These are phyloP conservation scores for Antheraea yamamai DNA, from an alignment of 2,888 invertebrate genomes.

Conservation along the genomic window DNA sequence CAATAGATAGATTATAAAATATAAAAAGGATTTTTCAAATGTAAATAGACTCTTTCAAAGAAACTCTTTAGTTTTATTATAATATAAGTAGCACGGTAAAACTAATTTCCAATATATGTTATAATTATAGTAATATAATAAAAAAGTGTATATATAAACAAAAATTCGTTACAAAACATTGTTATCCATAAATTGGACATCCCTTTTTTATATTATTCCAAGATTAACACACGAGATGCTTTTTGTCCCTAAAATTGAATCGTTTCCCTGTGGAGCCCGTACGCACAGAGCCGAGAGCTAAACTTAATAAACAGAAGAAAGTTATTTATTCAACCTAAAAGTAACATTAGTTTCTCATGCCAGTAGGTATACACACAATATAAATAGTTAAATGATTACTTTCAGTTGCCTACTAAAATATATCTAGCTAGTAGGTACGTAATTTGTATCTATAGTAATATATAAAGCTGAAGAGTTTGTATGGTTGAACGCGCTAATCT, in stretches of 20 bases:
- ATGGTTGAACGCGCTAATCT: no score
- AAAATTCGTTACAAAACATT: not conserved
- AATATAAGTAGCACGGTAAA: no score
- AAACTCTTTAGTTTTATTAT: no score
- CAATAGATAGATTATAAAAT: no score
- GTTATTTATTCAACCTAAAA: constrained; percentile 10
- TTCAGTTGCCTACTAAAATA: not conserved
- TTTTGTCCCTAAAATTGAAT: constrained; percentile 10
- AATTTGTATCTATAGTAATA: no score
- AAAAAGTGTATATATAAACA: no score
- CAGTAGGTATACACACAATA: not conserved
- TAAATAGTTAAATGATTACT: not conserved
- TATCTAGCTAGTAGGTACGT: not conserved
- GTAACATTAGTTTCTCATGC: not conserved
- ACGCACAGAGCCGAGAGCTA: not conserved
- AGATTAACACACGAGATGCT: constrained; percentile 3
- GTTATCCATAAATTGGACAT: constrained; percentile 2
- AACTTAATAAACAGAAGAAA: constrained; percentile 9
- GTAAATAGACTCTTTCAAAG: no score
- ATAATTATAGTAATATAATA: no score
- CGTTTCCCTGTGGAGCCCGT: not conserved
- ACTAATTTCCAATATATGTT: no score
- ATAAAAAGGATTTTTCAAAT: no score
- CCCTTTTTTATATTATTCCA: constrained; percentile 1
- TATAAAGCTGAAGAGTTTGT: no score